Evolutionary conservation across 2,113 vertebrate species (phyloP).

Genomic region (Rhinoptilus africanus): DNA sequence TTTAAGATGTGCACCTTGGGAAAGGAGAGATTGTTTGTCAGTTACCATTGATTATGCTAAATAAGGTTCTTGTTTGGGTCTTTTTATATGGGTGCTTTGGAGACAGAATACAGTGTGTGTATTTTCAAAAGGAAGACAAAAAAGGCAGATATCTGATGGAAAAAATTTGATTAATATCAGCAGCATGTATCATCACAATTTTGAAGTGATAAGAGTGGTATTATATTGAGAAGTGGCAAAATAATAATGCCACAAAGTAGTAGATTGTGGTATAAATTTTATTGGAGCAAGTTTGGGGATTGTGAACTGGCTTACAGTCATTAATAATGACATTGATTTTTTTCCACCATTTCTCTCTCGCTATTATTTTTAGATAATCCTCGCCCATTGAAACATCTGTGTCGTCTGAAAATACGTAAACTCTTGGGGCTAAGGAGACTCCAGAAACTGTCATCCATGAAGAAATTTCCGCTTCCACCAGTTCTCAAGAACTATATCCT

Average conservation of each 20-base stretch:
- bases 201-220: background rate
- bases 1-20: background rate
- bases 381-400: constrained; percentile 81
- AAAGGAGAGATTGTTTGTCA: background rate
- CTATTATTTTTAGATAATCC: constrained; percentile 77
- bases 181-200: background rate
- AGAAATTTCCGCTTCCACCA: constrained; percentile 74
- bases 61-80: background rate
- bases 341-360: background rate
- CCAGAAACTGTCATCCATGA: constrained; percentile 70
- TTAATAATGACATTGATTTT: background rate
- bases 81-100: background rate
- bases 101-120: background rate
- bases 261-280: background rate
- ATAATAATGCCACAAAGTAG: background rate
- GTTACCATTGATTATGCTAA: background rate
- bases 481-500: constrained; percentile 79
- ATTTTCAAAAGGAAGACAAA: background rate
- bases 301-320: background rate
- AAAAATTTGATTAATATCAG: background rate
- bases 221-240: background rate
- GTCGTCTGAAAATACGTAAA: constrained; percentile 82
- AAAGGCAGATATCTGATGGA: background rate
- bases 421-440: constrained; percentile 73
- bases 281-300: background rate